These are phyloP conservation scores for Pediacus dermestoides DNA, from an alignment of 2,888 invertebrate genomes.

Conservation along the genomic window DNA sequence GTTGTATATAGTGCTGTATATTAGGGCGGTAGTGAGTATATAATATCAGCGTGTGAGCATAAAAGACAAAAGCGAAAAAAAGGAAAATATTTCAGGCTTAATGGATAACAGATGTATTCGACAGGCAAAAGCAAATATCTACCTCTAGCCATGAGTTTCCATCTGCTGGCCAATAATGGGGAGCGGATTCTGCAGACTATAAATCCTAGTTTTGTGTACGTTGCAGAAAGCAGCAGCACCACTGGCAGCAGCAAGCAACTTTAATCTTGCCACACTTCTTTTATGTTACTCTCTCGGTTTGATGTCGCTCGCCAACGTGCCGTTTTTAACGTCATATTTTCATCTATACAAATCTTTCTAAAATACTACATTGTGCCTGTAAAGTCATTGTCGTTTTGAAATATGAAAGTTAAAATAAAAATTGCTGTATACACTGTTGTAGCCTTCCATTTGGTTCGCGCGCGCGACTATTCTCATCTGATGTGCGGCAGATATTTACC, in stretches of 20 bases:
- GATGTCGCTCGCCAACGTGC: conserved; percentile 15
- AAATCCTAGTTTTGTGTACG: conserved; percentile 32
- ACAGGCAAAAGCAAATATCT: conserved; percentile 34
- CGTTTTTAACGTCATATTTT: conserved; percentile 18
- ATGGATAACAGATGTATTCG: conserved; percentile 39
- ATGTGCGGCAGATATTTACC: too few species aligned
- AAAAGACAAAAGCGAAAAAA: conserved; percentile 1
- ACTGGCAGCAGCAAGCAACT: too few species aligned
- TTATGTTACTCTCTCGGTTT: conserved; percentile 22
- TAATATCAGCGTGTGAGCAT: conserved; percentile 3
- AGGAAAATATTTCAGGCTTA: conserved; percentile 33
- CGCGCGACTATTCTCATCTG: too few species aligned
- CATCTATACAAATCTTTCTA: conserved; percentile 23
- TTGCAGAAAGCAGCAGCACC: conserved; percentile 29
- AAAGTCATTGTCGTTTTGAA: conserved; percentile 2
- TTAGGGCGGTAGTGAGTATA: conserved; percentile 1
- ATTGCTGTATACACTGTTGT: too few species aligned
- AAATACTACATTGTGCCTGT: conserved; percentile 2
- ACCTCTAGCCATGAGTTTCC: conserved; percentile 14
- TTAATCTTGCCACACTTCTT: conserved; percentile 30
- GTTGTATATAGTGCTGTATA: too few species aligned
- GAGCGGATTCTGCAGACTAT: conserved; percentile 27
- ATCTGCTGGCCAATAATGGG: conserved; percentile 12
- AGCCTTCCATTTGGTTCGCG: neutral
- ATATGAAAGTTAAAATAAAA: neutral